Percentiles rank a stretch among this genome's conserved stretches.
Evolutionary conservation across 2,797 vertebrate species (phyloP).

Genomic region (Streptopelia turtur): DNA sequence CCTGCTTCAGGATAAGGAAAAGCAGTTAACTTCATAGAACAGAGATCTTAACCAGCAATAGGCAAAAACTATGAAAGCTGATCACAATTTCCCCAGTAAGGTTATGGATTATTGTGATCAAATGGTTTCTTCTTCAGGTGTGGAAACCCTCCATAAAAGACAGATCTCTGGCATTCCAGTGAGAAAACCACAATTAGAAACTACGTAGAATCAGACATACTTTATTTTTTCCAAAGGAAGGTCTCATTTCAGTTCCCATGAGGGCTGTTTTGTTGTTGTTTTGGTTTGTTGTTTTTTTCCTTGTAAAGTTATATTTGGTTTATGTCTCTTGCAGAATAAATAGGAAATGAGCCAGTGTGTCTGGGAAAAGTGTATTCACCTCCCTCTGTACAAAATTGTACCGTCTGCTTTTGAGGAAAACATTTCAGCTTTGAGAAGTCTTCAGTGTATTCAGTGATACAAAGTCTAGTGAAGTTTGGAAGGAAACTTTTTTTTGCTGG

Average conservation of each 20-base stretch:
- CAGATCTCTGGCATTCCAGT: background rate
- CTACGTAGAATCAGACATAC: background rate
- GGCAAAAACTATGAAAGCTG: background rate
- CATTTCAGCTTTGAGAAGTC: background rate
- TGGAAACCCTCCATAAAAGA: background rate
- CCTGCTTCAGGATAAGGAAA: background rate
- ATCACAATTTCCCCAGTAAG: background rate
- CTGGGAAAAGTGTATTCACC: background rate
- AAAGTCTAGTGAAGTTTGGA: slow-evolving; percentile 1
- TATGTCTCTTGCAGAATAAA: background rate
- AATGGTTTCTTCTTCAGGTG: background rate
- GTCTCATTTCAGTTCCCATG: background rate
- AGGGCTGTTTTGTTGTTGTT: background rate
- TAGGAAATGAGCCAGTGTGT: background rate
- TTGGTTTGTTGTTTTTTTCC: background rate
- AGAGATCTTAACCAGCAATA: background rate
- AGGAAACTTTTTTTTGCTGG: background rate
- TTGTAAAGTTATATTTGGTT: background rate
- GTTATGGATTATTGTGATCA: background rate
- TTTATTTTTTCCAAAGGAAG: background rate
- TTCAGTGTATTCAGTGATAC: background rate
- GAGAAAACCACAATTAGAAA: background rate
- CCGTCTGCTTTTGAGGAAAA: background rate
- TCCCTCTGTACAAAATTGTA: background rate
- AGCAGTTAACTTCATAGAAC: background rate